These are phyloP conservation scores for Pan troglodytes DNA, from an alignment of 2,113 vertebrate species.

Conservation along the genomic window NHGRI_mPanTro3-v2.1_pri NC_072401.2:123107501-123108000, in stretches of 20 bases:
- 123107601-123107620: not conserved
- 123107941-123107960: not conserved
- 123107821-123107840: not conserved
- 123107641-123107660: not conserved
- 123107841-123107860: not conserved
- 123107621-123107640: not conserved
- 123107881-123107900: not conserved
- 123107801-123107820: not conserved
- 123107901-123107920: not conserved
- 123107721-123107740: not conserved
- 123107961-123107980: not conserved
- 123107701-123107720: too few species aligned
- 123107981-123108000: not conserved
- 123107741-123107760: not conserved
- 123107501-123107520: not conserved
- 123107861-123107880: not conserved
- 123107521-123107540: not conserved
- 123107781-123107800: not conserved
- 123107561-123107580: not conserved
- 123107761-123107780: not conserved
- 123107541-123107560: not conserved
- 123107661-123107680: accelerated
- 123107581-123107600: not conserved
- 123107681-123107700: accelerated
- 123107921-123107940: not conserved